These are phyloP conservation scores for Puma concolor DNA, from an alignment of 2,113 vertebrate genomes.

Conservation along the genomic window DNA sequence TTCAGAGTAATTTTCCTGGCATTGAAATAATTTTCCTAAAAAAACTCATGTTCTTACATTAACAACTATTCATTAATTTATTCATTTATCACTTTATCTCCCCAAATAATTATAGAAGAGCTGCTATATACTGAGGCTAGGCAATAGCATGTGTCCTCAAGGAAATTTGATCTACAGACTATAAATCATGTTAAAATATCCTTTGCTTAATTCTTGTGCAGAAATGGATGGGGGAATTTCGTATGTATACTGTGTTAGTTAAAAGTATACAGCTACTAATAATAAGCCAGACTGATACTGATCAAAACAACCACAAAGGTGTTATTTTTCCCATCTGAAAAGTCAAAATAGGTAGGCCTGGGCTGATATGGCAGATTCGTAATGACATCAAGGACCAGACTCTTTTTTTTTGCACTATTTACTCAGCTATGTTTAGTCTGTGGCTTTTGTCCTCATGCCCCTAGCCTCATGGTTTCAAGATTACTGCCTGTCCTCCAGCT, in stretches of 20 bases:
- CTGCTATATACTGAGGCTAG: not conserved
- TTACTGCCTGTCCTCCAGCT: not conserved
- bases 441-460: not conserved
- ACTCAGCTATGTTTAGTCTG: not conserved
- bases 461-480: not conserved
- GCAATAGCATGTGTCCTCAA: not conserved
- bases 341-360: not conserved
- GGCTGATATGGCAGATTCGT: not conserved
- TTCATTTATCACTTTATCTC: not conserved
- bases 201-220: not conserved
- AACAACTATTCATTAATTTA: not conserved
- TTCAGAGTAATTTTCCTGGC: not conserved
- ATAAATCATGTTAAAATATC: not conserved
- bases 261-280: not conserved
- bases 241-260: not conserved
- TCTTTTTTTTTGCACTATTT: not conserved
- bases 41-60: not conserved
- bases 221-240: not conserved
- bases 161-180: not conserved
- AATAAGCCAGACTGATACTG: not conserved
- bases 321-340: not conserved
- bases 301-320: not conserved
- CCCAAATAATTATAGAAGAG: not conserved
- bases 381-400: fast-evolving
- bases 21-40: not conserved